Conservation (phyloP, 2,888 invertebrate genomes). For the Alcis repandata region DNA sequence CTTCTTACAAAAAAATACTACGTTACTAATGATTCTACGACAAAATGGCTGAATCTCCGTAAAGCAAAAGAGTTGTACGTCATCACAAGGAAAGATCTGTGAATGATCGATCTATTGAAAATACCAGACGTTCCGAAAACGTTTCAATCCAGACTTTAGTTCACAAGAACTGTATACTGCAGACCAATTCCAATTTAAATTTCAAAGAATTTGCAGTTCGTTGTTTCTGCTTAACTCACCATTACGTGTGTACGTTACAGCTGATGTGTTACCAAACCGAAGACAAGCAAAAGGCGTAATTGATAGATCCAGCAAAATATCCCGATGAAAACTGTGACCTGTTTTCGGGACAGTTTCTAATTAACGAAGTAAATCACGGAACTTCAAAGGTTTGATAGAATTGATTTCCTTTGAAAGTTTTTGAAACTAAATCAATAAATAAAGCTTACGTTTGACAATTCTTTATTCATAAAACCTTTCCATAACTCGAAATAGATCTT, state of each 20-base stretch:
- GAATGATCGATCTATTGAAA: too few relatives aligned
- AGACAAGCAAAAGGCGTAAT: slow-evolving; percentile 9
- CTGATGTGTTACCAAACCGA: slow-evolving; percentile 3
- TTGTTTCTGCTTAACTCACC: background rate
- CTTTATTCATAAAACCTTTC: background rate
- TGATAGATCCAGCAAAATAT: slow-evolving; percentile 20
- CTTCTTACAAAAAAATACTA: too few relatives aligned
- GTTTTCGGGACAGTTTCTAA: slow-evolving; percentile 14
- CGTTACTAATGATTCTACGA: too few relatives aligned
- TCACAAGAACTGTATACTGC: background rate
- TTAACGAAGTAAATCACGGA: slow-evolving; percentile 6
- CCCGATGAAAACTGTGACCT: slow-evolving; percentile 16
- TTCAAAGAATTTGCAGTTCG: background rate
- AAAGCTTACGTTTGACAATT: background rate
- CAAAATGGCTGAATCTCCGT: too few relatives aligned
- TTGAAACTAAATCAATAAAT: background rate
- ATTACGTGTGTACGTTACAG: background rate
- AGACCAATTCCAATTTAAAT: background rate
- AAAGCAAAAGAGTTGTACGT: too few relatives aligned
- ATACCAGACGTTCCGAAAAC: too few relatives aligned
- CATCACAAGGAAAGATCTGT: too few relatives aligned
- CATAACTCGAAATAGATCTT: too few relatives aligned
- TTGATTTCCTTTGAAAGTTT: background rate
- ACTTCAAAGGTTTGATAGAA: slow-evolving; percentile 4
- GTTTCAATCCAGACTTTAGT: background rate